Percentiles rank a stretch among this genome's conserved stretches.
Evolutionary conservation across 1,140 invertebrate species (phyloP).

Genomic region (Hylyphantes graminicola): DNA sequence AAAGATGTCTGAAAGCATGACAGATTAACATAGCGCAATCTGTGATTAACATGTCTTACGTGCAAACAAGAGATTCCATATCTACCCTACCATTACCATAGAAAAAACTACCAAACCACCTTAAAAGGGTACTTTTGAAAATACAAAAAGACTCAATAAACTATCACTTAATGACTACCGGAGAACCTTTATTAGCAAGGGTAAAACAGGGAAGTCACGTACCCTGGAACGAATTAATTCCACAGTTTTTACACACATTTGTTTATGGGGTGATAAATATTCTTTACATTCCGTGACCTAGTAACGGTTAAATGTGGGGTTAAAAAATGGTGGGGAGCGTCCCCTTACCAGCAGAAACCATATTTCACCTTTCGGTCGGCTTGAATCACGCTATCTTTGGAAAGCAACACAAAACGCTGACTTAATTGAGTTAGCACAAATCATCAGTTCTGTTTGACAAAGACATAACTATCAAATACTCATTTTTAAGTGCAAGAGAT

Average conservation of each 20-base stretch:
- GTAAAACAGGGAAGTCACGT: constrained; percentile 34
- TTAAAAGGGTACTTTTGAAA: constrained; percentile 6
- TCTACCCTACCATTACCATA: constrained; percentile 4
- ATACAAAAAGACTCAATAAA: constrained; percentile 35
- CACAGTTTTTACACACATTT: constrained; percentile 48
- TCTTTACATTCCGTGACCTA: constrained; percentile 35
- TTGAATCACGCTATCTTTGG: constrained; percentile 44
- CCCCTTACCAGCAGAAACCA: constrained; percentile 1
- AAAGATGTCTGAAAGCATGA: constrained; percentile 1
- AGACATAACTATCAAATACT: too few species aligned
- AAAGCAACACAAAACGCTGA: constrained; percentile 45
- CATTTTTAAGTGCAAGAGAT: too few species aligned
- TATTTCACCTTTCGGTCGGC: constrained; percentile 18
- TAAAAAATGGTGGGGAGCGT: constrained; percentile 8
- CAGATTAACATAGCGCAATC: constrained; percentile 7
- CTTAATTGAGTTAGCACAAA: constrained; percentile 55
- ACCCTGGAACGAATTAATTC: constrained; percentile 32
- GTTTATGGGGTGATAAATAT: constrained; percentile 55
- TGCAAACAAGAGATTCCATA: constrained; percentile 14
- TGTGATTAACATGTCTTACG: constrained; percentile 38
- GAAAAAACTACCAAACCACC: constrained; percentile 11
- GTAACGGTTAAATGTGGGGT: neutral
- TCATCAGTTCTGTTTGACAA: too few species aligned
- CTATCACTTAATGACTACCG: constrained; percentile 42
- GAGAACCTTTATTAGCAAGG: constrained; percentile 31